Percentiles rank a stretch among this genome's conserved stretches.
Evolutionary conservation across 2,888 invertebrate genomes (phyloP).

Genomic region (Halictus ligatus): DNA sequence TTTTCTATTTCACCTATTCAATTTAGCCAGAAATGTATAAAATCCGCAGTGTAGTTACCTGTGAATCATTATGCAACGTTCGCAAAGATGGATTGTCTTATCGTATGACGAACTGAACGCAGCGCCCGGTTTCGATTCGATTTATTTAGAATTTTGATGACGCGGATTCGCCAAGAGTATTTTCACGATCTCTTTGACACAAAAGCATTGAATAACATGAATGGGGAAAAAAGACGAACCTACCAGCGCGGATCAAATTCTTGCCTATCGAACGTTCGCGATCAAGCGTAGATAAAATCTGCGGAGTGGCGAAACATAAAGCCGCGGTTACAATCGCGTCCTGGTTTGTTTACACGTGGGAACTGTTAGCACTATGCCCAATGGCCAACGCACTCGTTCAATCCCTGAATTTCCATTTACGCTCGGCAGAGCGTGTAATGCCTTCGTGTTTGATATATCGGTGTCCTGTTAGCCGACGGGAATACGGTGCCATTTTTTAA

Average conservation of each 20-base stretch:
- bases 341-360: conserved; percentile 58
- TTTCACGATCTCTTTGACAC: background rate
- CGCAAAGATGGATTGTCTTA: background rate
- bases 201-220: background rate
- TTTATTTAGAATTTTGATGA: background rate
- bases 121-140: background rate
- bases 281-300: conserved; percentile 41
- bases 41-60: background rate
- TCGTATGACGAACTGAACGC: background rate
- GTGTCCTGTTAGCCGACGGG: conserved; percentile 19
- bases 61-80: background rate
- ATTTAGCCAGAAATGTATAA: background rate
- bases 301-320: conserved; percentile 33
- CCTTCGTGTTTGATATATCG: conserved; percentile 43
- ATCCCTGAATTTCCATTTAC: conserved; percentile 50
- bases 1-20: background rate
- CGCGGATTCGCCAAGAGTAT: background rate
- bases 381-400: conserved; percentile 11
- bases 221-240: background rate
- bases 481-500: background rate
- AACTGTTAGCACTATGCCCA: conserved; percentile 46
- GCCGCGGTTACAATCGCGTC: conserved; percentile 48
- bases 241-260: conserved; percentile 33
- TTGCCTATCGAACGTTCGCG: conserved; percentile 24
- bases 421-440: conserved; percentile 48